Evolutionary conservation across 1,140 invertebrate species (phyloP).

Genomic region (Drosophila funebris): DNA sequence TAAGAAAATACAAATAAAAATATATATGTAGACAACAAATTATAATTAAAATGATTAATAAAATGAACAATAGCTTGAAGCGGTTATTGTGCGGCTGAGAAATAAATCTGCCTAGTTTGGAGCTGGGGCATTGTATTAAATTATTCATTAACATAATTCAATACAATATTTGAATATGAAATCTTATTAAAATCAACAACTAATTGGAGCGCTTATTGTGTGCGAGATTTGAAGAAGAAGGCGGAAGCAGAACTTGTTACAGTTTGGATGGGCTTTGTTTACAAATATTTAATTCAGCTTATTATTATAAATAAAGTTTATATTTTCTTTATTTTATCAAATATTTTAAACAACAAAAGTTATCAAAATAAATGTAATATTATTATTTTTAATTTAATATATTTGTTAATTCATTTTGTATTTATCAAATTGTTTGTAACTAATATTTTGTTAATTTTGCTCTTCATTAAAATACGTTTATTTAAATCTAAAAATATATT

Average conservation of each 20-base stretch:
- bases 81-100: background rate
- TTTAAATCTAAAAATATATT: too few species aligned
- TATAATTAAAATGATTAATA: constrained; percentile 40
- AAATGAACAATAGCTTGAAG: constrained; percentile 30
- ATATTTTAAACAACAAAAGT: too few species aligned
- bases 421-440: too few species aligned
- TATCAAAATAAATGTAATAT: too few species aligned
- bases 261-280: background rate
- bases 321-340: too few species aligned
- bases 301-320: too few species aligned
- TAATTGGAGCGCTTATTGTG: constrained; percentile 25
- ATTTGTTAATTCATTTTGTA: too few species aligned
- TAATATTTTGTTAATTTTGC: too few species aligned
- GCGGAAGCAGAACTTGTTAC: constrained; percentile 9
- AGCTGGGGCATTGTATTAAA: constrained; percentile 10
- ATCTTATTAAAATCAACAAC: constrained; percentile 15
- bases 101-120: constrained; percentile 32
- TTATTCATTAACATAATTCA: constrained; percentile 27
- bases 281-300: background rate
- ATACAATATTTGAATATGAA: constrained; percentile 4
- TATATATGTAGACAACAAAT: too few species aligned
- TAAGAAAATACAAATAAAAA: too few species aligned
- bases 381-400: too few species aligned
- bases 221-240: background rate
- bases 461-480: too few species aligned